A percentile compares a stretch with the other conserved stretches of the same genome.
Conservation (phyloP, 1,140 invertebrate species). For the Polyergus mexicanus region DNA sequence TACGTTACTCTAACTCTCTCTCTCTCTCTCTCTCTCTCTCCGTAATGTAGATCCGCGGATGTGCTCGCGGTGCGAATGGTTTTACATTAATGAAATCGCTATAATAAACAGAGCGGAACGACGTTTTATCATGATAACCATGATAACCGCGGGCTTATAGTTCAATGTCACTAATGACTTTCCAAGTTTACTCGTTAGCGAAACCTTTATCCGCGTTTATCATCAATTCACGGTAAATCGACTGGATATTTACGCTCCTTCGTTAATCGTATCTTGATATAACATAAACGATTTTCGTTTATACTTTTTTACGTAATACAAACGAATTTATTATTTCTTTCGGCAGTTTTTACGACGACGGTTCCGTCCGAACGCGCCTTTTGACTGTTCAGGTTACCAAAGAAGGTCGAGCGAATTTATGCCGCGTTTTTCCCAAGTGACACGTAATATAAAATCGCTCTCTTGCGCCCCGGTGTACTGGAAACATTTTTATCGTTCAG, state of each 20-base stretch:
- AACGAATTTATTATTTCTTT: slow-evolving; percentile 40
- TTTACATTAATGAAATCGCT: slow-evolving; percentile 39
- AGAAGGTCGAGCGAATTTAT: slow-evolving; percentile 34
- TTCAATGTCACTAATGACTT: slow-evolving; percentile 58
- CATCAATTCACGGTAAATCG: slow-evolving; percentile 5
- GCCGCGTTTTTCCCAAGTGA: slow-evolving; percentile 36
- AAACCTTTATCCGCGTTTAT: slow-evolving; percentile 34
- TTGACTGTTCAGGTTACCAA: slow-evolving; percentile 9
- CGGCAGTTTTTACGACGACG: background rate
- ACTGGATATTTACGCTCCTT: slow-evolving; percentile 7
- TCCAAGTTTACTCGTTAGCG: slow-evolving; percentile 51
- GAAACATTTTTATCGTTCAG: slow-evolving; percentile 18
- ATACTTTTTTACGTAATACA: background rate
- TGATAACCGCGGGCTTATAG: slow-evolving; percentile 24
- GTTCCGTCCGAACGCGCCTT: background rate
- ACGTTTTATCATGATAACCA: slow-evolving; percentile 35
- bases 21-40: background rate
- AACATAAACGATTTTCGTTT: background rate
- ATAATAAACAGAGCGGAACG: slow-evolving; percentile 45
- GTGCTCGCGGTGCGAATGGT: slow-evolving; percentile 5
- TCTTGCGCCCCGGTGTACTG: background rate
- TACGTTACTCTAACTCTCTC: background rate
- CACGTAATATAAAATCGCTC: slow-evolving; percentile 40
- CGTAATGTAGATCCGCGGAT: background rate
- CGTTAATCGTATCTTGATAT: slow-evolving; percentile 15